Evolutionary conservation across 2,113 vertebrate genomes (phyloP).

Genomic region (Boulengeromyrus knoepffleri): DNA sequence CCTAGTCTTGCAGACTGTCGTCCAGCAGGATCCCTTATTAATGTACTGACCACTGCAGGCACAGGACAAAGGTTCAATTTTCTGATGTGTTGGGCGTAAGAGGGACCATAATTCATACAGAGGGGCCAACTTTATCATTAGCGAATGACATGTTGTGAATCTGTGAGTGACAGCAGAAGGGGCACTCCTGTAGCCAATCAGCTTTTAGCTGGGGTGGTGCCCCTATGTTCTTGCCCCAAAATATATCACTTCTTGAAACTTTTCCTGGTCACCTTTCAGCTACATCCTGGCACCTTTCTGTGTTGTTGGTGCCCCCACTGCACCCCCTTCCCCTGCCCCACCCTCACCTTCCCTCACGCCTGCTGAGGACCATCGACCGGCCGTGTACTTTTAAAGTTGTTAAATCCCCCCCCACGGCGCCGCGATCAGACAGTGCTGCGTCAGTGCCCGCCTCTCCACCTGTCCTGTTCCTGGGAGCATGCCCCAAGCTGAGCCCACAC

Average conservation of each 20-base stretch:
- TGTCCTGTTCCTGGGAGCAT: slow-evolving; percentile 36
- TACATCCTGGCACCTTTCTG: background rate
- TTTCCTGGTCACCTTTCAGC: background rate
- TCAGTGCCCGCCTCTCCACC: slow-evolving; percentile 32
- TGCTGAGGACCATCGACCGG: background rate
- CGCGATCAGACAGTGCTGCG: background rate
- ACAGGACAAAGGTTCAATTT: background rate
- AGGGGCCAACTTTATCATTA: background rate
- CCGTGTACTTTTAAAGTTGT: background rate
- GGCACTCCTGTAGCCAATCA: background rate
- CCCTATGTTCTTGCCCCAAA: background rate
- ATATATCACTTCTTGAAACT: background rate
- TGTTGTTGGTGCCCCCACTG: background rate
- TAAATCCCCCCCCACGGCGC: background rate
- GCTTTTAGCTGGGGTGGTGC: background rate
- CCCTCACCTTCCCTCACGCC: background rate
- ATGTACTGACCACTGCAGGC: background rate
- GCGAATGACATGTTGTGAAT: background rate
- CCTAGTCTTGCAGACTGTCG: background rate
- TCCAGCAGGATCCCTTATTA: background rate
- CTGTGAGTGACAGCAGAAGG: background rate
- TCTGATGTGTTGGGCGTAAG: background rate
- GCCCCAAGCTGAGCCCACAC: slow-evolving; percentile 32
- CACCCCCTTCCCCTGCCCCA: background rate
- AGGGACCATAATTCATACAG: background rate